phyloP scores from a whole-genome alignment of 2,888 invertebrate genomes.

The Harpagoxenus sublaevis region DNA sequence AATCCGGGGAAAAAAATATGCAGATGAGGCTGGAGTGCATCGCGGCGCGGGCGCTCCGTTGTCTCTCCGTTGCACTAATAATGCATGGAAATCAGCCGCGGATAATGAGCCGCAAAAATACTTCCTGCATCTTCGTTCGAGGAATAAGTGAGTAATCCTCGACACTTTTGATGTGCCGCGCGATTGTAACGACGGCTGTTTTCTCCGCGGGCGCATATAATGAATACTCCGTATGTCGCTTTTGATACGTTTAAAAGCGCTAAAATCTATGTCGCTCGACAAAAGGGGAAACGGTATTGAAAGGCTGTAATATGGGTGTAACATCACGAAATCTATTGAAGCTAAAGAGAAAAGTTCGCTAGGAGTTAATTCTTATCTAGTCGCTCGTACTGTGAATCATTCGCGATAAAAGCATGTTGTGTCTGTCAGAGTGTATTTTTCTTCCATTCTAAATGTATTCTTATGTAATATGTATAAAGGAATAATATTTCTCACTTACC shows the following conservation, averaged over 20 bases:
- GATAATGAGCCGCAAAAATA: slow-evolving; percentile 27
- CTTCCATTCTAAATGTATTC: background rate
- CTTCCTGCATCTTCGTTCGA: slow-evolving; percentile 50
- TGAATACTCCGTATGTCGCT: slow-evolving; percentile 16
- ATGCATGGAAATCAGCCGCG: slow-evolving; percentile 37
- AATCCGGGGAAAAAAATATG: slow-evolving; percentile 46
- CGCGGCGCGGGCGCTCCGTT: slow-evolving; percentile 35
- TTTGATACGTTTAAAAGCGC: background rate
- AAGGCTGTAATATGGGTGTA: background rate
- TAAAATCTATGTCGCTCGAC: background rate
- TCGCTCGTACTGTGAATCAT: background rate
- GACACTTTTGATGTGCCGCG: background rate
- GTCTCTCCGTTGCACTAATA: slow-evolving; percentile 43
- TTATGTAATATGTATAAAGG: slow-evolving; percentile 21
- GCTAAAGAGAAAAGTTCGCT: background rate
- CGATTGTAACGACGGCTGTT: slow-evolving; percentile 18
- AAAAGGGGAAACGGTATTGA: background rate
- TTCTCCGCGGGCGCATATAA: background rate
- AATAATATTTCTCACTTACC: background rate
- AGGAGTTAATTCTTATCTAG: slow-evolving; percentile 16
- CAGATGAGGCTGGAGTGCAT: slow-evolving; percentile 11
- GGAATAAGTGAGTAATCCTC: slow-evolving; percentile 35
- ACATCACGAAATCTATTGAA: background rate
- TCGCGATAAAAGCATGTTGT: background rate
- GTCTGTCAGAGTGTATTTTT: background rate